Evolutionary conservation across 1,140 invertebrate species (phyloP).

Genomic region (Rhopalosiphum maidis): DNA sequence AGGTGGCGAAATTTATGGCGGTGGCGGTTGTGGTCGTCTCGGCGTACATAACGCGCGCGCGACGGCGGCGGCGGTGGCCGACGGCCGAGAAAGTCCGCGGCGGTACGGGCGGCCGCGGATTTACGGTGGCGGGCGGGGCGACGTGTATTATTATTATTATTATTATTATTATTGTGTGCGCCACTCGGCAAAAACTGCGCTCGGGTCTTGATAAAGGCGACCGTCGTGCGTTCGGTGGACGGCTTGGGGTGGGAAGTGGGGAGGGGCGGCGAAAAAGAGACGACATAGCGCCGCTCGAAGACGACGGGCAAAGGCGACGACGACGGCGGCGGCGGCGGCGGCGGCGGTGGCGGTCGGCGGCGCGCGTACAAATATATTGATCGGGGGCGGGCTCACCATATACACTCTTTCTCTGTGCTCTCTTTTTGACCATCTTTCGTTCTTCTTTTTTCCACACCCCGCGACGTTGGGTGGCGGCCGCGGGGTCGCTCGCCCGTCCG

Average conservation of each 20-base stretch:
- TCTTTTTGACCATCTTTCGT: slow-evolving; percentile 56
- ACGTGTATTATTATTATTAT: background rate
- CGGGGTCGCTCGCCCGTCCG: background rate
- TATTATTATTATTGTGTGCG: slow-evolving; percentile 25
- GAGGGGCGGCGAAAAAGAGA: background rate
- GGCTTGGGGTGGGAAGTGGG: background rate
- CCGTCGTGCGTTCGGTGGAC: background rate
- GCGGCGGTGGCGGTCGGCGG: background rate
- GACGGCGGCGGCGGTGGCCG: background rate
- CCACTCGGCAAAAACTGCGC: slow-evolving; percentile 14
- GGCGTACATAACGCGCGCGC: background rate
- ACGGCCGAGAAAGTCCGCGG: background rate
- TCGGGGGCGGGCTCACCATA: slow-evolving; percentile 28
- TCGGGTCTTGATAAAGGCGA: background rate
- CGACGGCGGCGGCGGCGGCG: background rate
- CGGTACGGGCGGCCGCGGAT: background rate
- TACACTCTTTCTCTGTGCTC: background rate
- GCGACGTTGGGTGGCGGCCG: background rate
- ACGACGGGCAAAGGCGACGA: background rate
- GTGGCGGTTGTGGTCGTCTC: background rate
- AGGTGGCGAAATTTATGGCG: slow-evolving; percentile 34
- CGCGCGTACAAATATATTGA: slow-evolving; percentile 50
- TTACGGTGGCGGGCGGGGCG: background rate
- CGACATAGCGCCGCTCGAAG: background rate
- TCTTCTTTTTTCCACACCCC: slow-evolving; percentile 4